Evolutionary conservation across 2,888 invertebrate species (phyloP).

Genomic region (Hirtodrosophila duncani): DNA sequence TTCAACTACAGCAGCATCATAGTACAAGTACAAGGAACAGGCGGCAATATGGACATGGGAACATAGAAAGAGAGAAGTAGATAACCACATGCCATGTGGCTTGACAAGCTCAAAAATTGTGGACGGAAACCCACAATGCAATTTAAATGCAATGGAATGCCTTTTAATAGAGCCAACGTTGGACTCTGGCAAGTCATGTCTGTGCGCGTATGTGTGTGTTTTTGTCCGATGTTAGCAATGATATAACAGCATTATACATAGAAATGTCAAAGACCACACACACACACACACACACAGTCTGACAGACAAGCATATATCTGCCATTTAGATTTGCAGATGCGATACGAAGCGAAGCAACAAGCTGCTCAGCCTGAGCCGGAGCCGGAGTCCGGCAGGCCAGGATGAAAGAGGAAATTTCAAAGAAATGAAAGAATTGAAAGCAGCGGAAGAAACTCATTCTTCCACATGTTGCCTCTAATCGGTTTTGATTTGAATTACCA

Average conservation of each 20-base stretch:
- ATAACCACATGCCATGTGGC: not conserved
- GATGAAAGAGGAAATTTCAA: constrained; percentile 6
- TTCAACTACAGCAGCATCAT: constrained; percentile 1
- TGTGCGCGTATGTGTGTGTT: too few species aligned
- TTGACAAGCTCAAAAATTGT: constrained; percentile 16
- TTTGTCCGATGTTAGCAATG: too few species aligned
- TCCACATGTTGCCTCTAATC: constrained; percentile 67
- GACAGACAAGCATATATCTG: constrained; percentile 13
- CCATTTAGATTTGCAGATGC: constrained; percentile 22
- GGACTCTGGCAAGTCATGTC: too few species aligned
- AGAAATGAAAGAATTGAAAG: constrained; percentile 13
- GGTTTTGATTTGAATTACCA: constrained; percentile 69
- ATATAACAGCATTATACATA: too few species aligned
- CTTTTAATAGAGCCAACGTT: constrained; percentile 24
- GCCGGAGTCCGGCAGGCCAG: not conserved
- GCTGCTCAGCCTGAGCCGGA: constrained; percentile 15
- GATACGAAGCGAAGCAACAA: constrained; percentile 47
- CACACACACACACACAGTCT: constrained; percentile 10
- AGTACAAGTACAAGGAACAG: not conserved
- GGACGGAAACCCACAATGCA: constrained; percentile 24
- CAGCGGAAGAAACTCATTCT: constrained; percentile 29
- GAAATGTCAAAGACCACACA: not conserved
- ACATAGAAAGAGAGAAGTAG: not conserved
- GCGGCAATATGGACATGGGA: too few species aligned
- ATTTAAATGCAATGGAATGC: constrained; percentile 36